Base-by-base conservation (phyloP, 2,888 invertebrate species). In the Nephrocerus scutellatus region DNA sequence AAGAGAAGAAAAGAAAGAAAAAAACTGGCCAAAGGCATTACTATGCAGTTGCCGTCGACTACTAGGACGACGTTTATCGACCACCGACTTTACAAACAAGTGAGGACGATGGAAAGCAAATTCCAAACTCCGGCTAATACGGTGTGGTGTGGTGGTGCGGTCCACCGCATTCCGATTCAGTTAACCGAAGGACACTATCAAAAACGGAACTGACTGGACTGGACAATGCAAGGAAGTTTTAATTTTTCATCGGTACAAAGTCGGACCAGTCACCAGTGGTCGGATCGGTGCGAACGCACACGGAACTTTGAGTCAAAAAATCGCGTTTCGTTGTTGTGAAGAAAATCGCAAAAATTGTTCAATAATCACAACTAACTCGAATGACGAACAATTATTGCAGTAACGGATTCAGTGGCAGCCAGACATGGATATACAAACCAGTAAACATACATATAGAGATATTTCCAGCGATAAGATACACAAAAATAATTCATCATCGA, bases 161-260 rank as follows among this genome's bases (percentile, higher is more conserved):
- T n/a, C n/a, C n/a, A n/a, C n/a, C n/a, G 36, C 46, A 46, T 39
- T 43, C 39, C 39, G 42, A 39, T 51, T 51, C 50, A 51, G 50
- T 51, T 46, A 49, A 51, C 43, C 45, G 43, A 46, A 46, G 47
- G 50, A 51, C 49, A 51, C 47, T 51, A 51, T 49, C 46, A 48
- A 49, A 51, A 47, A 39, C 49, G 49, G 50, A 44, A 44, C 49
- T 50, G 50, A 49, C n/a, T n/a, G n/a, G n/a, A n/a, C n/a, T n/a
- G n/a, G n/a, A n/a, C 15, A 32, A 33, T 10, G 22, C 15, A 26
- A 31, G 31, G 26, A 7, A 9, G 19, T 18, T 23, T n/a, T n/a
- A 18, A 12, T 15, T 5, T 24, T 12, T 13, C 7, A 22, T 22
- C 7, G 10, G 10, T 7, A 22, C 7, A 10, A 22, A 22, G 22